phyloP scores from a whole-genome alignment of 2,113 vertebrate genomes.

The Platysternon megacephalum region DNA sequence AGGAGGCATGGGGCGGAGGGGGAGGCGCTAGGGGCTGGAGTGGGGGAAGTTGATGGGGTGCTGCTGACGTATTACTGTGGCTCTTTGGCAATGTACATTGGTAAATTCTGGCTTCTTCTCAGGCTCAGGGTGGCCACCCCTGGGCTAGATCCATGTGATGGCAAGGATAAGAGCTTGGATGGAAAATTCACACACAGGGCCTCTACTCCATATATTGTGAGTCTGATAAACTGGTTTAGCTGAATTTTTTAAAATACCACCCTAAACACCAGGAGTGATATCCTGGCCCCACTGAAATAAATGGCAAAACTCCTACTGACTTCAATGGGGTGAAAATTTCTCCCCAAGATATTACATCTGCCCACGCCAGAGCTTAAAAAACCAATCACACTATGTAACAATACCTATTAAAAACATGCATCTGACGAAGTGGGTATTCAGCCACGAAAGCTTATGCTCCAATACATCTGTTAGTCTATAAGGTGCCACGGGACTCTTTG shows the following conservation, averaged over 20 bases:
- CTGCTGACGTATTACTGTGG: too few relatives aligned
- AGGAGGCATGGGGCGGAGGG: too few relatives aligned
- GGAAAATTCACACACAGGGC: not conserved
- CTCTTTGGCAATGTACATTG: too few relatives aligned
- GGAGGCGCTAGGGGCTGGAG: too few relatives aligned
- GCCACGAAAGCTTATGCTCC: too few relatives aligned
- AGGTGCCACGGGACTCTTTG: too few relatives aligned
- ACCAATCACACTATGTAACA: not conserved
- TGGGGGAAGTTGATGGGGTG: too few relatives aligned
- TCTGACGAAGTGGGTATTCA: too few relatives aligned
- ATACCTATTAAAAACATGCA: not conserved
- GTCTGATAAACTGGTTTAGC: not conserved
- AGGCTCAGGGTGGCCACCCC: too few relatives aligned
- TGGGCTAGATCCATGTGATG: slow-evolving; percentile 21
- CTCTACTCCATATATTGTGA: not conserved
- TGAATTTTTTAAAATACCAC: not conserved
- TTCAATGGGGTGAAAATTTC: not conserved
- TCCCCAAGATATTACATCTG: not conserved
- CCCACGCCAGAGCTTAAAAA: not conserved
- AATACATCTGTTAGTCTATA: too few relatives aligned
- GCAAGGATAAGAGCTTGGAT: not conserved
- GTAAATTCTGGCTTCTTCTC: too few relatives aligned
- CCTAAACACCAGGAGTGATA: not conserved
- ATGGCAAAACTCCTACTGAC: not conserved
- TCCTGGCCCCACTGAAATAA: not conserved